These are phyloP conservation scores for Benitochromis conjunctus DNA, from an alignment of 2,113 vertebrate species.

Conservation along the genomic window DNA sequence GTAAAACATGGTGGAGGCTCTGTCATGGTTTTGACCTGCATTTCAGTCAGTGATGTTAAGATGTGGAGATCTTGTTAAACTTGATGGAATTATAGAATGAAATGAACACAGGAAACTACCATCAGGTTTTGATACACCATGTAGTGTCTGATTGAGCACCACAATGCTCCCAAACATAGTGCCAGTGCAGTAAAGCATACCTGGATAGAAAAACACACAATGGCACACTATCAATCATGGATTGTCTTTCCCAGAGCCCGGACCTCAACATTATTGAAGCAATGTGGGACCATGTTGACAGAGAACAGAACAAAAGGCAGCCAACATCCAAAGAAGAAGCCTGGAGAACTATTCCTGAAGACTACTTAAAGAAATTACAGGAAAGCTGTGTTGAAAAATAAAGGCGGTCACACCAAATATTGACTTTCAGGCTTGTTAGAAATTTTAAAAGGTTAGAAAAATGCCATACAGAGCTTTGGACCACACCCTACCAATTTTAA, in stretches of 20 bases:
- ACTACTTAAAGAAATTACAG: neutral
- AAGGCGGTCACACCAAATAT: neutral
- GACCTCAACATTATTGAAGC: neutral
- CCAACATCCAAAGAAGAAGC: neutral
- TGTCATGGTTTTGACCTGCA: neutral
- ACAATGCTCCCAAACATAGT: neutral
- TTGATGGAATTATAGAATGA: neutral
- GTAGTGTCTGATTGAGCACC: neutral
- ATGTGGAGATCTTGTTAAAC: neutral
- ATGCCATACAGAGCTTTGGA: neutral
- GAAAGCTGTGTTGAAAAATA: neutral
- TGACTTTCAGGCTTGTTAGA: neutral
- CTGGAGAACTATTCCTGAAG: neutral
- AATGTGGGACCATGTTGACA: neutral
- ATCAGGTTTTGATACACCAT: rapidly evolving
- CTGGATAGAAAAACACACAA: neutral
- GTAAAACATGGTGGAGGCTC: neutral
- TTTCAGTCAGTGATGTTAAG: neutral
- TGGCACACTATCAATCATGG: neutral
- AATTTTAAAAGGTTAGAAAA: neutral
- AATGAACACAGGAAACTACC: neutral
- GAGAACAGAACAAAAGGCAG: neutral
- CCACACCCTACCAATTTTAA: neutral
- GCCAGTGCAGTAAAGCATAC: neutral
- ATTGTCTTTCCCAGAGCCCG: neutral